Evolutionary conservation across 2,888 invertebrate species (phyloP).

Genomic region (Tenthredo notha): DNA sequence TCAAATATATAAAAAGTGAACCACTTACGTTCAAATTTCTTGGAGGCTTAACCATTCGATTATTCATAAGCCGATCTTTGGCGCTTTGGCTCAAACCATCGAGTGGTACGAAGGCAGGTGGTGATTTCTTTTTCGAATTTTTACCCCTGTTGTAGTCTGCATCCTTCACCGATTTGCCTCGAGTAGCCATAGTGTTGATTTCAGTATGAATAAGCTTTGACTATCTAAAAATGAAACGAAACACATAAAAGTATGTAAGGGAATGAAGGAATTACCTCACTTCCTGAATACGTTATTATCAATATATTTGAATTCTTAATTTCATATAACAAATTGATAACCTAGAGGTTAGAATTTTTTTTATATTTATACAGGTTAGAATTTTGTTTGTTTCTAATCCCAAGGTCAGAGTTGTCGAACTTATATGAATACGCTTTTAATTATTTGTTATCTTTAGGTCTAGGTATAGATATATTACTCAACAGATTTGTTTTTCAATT

Average conservation of each 20-base stretch:
- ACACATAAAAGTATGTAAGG: not conserved
- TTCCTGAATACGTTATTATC: not conserved
- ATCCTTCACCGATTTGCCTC: not conserved
- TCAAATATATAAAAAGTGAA: not conserved
- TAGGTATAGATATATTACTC: not conserved
- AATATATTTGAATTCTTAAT: not conserved
- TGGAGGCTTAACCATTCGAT: conserved; percentile 6
- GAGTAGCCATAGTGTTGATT: not conserved
- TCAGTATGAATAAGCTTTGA: not conserved
- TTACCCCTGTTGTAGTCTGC: not conserved
- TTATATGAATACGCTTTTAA: not conserved
- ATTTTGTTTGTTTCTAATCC: not conserved
- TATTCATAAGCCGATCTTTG: conserved; percentile 15
- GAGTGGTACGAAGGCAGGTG: not conserved
- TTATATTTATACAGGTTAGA: not conserved
- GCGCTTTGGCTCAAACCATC: conserved; percentile 21
- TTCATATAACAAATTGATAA: not conserved
- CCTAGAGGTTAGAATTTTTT: not conserved
- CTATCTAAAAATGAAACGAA: not conserved
- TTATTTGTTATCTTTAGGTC: not conserved
- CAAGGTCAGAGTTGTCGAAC: not conserved
- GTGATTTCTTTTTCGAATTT: not conserved
- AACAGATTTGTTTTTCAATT: not conserved
- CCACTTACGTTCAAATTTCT: conserved; percentile 14
- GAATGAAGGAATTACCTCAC: not conserved